phyloP scores from a whole-genome alignment of 2,888 invertebrate genomes.

The Dinocampus coccinellae region DNA sequence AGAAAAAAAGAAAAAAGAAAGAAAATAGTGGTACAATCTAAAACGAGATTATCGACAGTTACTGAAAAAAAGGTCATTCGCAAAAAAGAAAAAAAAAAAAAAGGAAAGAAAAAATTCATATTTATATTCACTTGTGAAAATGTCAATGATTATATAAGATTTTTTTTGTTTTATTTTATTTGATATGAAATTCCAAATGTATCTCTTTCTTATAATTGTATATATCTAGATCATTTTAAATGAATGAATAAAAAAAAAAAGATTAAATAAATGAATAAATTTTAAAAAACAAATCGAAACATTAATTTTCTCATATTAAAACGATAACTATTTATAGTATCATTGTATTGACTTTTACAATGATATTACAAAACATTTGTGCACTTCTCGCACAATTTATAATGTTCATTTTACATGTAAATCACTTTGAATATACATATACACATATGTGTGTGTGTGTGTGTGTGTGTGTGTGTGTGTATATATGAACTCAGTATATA shows the following conservation, averaged over 20 bases:
- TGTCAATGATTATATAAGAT: too few species aligned
- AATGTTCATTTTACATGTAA: neutral
- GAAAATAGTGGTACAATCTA: slow-evolving; percentile 8
- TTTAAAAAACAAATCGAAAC: neutral
- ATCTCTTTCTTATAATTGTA: too few species aligned
- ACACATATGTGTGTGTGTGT: neutral
- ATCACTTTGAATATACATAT: neutral
- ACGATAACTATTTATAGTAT: neutral
- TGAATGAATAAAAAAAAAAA: neutral
- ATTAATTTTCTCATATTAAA: neutral
- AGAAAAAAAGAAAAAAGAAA: too few species aligned
- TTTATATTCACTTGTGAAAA: too few species aligned
- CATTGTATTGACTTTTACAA: neutral
- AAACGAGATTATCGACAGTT: slow-evolving; percentile 29
- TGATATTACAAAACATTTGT: neutral
- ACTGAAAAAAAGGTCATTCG: slow-evolving; percentile 34
- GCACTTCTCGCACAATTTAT: neutral
- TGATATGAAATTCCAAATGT: too few species aligned
- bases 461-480: neutral
- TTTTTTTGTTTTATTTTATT: too few species aligned
- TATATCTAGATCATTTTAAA: too few species aligned
- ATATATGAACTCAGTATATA: too few species aligned
- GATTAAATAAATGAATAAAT: neutral
- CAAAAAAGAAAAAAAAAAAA: too few species aligned
- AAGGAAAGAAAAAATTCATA: too few species aligned